phyloP scores from a whole-genome alignment of 2,888 invertebrate species.

The Phaedon cochleariae region DNA sequence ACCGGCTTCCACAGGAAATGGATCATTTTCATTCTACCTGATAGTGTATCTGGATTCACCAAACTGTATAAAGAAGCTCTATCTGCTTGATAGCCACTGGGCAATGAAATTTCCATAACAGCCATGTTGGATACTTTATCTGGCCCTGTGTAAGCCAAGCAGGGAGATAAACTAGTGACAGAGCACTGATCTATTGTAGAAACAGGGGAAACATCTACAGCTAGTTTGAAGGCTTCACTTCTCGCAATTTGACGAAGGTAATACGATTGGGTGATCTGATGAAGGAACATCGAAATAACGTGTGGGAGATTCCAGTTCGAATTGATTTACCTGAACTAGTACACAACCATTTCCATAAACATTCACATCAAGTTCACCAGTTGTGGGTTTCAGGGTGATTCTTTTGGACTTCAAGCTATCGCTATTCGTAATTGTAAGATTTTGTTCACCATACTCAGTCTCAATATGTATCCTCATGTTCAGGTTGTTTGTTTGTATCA shows the following conservation, averaged over 20 bases:
- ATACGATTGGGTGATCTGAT: constrained; percentile 64
- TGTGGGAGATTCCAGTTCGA: background rate
- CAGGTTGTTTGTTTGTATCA: constrained; percentile 60
- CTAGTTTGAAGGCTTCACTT: constrained; percentile 65
- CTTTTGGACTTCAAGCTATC: constrained; percentile 65
- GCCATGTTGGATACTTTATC: constrained; percentile 70
- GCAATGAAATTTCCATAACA: constrained; percentile 69
- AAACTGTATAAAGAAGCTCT: constrained; percentile 67
- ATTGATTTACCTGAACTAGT: constrained; percentile 63
- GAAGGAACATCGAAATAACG: too few relatives aligned
- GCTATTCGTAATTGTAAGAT: constrained; percentile 60
- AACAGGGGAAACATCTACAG: constrained; percentile 61
- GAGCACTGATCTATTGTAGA: constrained; percentile 63
- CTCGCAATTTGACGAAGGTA: constrained; percentile 63
- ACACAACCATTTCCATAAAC: constrained; percentile 67
- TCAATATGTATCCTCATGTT: constrained; percentile 63
- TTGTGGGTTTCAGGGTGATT: constrained; percentile 60
- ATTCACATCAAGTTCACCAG: constrained; percentile 59
- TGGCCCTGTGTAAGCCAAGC: constrained; percentile 56
- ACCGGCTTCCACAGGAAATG: too few relatives aligned
- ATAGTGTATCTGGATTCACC: constrained; percentile 55
- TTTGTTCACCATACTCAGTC: constrained; percentile 59
- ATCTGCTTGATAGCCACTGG: constrained; percentile 72
- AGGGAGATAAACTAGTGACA: constrained; percentile 59
- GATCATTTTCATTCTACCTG: constrained; percentile 32